Conservation (phyloP, 1,140 invertebrate species). For the Gryon sp. region DNA sequence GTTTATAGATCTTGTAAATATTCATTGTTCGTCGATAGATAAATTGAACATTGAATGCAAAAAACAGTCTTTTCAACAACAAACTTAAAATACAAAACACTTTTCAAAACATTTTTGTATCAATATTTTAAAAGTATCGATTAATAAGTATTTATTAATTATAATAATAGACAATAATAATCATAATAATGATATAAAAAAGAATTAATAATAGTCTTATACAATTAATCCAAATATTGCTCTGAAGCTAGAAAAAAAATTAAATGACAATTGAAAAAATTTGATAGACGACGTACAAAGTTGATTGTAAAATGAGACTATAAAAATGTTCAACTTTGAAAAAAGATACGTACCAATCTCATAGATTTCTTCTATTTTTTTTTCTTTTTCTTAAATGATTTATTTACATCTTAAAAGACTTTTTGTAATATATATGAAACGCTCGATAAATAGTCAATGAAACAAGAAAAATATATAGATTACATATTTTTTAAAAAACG, state of each 20-base stretch:
- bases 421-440: constrained; percentile 26
- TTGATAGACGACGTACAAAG: constrained; percentile 13
- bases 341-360: constrained; percentile 23
- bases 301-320: too few relatives aligned
- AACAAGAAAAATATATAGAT: constrained; percentile 10
- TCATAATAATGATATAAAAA: too few relatives aligned
- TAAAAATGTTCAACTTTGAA: too few relatives aligned
- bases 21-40: not conserved
- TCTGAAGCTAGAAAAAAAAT: constrained; percentile 1
- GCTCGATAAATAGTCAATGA: constrained; percentile 14
- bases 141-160: too few relatives aligned
- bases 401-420: constrained; percentile 45
- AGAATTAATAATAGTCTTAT: constrained; percentile 1
- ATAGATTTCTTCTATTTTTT: too few relatives aligned
- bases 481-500: constrained; percentile 11
- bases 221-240: constrained; percentile 21
- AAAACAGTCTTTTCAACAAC: constrained; percentile 38
- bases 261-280: constrained; percentile 17
- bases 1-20: not conserved
- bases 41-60: constrained; percentile 20
- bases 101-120: too few relatives aligned
- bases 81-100: too few relatives aligned
- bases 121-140: too few relatives aligned
- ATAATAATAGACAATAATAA: too few relatives aligned
- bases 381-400: constrained; percentile 34